Conservation (phyloP, 2,797 vertebrate species). For the Leptoclinus maculatus region DNA sequence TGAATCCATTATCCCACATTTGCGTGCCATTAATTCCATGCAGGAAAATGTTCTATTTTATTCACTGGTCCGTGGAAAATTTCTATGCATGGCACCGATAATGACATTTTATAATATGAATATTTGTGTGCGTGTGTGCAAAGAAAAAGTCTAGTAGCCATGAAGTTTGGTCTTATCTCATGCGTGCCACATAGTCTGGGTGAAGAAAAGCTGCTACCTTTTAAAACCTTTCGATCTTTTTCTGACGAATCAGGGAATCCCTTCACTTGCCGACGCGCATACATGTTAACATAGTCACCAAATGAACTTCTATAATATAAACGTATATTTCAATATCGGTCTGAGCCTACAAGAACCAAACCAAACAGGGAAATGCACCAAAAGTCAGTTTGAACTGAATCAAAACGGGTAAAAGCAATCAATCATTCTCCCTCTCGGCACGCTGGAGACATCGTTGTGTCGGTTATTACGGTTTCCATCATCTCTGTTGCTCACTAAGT, state of each 20-base stretch:
- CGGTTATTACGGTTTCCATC: not conserved
- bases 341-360: not conserved
- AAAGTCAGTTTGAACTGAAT: not conserved
- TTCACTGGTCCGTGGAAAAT: constrained; percentile 34
- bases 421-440: not conserved
- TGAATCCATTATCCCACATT: constrained; percentile 66
- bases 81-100: constrained; percentile 33
- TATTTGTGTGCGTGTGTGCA: not conserved
- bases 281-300: not conserved
- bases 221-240: not conserved
- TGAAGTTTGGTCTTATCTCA: constrained; percentile 23
- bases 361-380: not conserved
- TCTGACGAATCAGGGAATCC: not conserved
- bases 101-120: constrained; percentile 37
- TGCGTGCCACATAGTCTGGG: not conserved
- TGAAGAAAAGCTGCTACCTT: constrained; percentile 8
- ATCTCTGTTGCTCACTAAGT: not conserved
- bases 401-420: not conserved
- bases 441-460: not conserved
- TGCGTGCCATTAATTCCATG: constrained; percentile 50
- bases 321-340: not conserved
- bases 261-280: not conserved
- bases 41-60: constrained; percentile 53
- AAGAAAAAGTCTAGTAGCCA: constrained; percentile 1
- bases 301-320: not conserved